phyloP scores from a whole-genome alignment of 2,113 vertebrate species.

The Tamias sibiricus region DNA sequence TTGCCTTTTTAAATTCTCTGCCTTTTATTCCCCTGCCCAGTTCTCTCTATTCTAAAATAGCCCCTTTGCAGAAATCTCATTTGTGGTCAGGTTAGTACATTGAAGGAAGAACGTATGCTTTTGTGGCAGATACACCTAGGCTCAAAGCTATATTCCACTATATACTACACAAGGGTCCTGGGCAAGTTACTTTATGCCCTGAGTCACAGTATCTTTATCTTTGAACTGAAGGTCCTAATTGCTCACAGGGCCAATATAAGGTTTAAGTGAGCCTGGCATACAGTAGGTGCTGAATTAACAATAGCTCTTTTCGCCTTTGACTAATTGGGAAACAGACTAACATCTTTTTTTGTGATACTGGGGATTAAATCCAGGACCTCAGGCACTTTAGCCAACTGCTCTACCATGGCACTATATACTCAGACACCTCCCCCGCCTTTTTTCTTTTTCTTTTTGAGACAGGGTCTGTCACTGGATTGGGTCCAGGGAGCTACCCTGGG shows the following conservation, averaged over 20 bases:
- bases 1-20: background rate
- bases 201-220: background rate
- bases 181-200: background rate
- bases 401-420: too few relatives aligned
- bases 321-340: background rate
- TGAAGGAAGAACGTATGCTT: background rate
- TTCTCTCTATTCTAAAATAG: slow-evolving; percentile 17
- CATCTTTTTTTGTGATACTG: background rate
- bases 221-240: background rate
- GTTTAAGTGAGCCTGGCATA: background rate
- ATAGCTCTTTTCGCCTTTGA: background rate
- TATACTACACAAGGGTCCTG: background rate
- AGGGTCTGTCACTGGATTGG: too few relatives aligned
- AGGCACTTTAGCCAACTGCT: too few relatives aligned
- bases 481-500: too few relatives aligned
- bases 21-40: background rate
- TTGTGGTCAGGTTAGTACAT: background rate
- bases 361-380: too few relatives aligned
- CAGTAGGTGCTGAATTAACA: background rate
- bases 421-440: too few relatives aligned
- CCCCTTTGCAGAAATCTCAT: background rate
- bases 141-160: background rate
- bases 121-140: background rate
- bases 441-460: too few relatives aligned
- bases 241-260: background rate